A percentile compares a stretch with the other conserved stretches of the same genome.
Conservation (phyloP, 2,888 invertebrate species). For the Bombylius discolor region DNA sequence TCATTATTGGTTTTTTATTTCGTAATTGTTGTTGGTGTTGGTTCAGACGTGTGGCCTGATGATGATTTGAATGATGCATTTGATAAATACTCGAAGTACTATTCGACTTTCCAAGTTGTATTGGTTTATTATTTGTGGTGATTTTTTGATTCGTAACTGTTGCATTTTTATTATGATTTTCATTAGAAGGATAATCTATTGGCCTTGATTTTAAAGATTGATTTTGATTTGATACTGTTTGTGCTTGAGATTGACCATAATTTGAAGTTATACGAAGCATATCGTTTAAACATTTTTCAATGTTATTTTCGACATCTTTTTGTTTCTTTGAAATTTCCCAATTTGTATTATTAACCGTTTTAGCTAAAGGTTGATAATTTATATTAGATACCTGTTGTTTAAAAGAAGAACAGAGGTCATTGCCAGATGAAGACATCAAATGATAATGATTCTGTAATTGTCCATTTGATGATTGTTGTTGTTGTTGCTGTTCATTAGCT, state of each 20-base stretch:
- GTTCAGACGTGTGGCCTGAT: too few relatives aligned
- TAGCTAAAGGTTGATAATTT: neutral
- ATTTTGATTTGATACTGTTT: slow-evolving; percentile 11
- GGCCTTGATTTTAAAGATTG: neutral
- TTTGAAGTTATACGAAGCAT: slow-evolving; percentile 28
- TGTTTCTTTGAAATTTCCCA: slow-evolving; percentile 26
- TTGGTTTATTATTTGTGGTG: slow-evolving; percentile 13
- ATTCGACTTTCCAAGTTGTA: slow-evolving; percentile 31
- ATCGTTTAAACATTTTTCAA: slow-evolving; percentile 34
- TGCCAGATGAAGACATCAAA: neutral
- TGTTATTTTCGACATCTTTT: slow-evolving; percentile 35
- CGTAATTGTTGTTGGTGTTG: slow-evolving; percentile 1
- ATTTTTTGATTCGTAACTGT: slow-evolving; percentile 3
- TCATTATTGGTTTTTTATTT: slow-evolving; percentile 1
- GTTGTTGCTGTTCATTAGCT: neutral
- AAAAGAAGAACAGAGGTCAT: neutral
- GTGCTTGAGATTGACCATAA: slow-evolving; percentile 10
- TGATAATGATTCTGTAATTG: too few relatives aligned
- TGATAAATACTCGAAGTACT: slow-evolving; percentile 33
- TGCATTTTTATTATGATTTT: neutral
- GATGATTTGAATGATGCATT: slow-evolving; percentile 9
- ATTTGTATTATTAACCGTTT: slow-evolving; percentile 5
- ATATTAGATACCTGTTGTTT: neutral
- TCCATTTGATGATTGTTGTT: too few relatives aligned
- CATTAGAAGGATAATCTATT: neutral